A percentile compares a stretch with the other conserved stretches of the same genome.
Evolutionary conservation across 2,888 invertebrate species (phyloP).

Genomic region (Perizoma flavofasciatum): DNA sequence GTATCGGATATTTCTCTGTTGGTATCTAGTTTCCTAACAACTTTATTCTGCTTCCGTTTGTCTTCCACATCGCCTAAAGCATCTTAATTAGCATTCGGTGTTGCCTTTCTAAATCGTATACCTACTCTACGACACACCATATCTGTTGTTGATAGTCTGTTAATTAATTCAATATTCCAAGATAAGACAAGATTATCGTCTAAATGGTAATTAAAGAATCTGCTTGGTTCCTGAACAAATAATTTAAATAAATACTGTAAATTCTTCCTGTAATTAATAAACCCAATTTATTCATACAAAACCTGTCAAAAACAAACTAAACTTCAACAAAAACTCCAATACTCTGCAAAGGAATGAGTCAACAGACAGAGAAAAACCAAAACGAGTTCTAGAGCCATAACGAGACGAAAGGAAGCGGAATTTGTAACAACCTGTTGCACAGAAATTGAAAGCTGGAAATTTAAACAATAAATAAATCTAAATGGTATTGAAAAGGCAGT

Average conservation of each 20-base stretch:
- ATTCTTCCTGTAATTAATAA: neutral
- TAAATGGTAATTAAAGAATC: neutral
- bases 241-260: neutral
- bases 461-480: constrained; percentile 34
- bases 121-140: constrained; percentile 5
- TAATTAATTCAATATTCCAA: constrained; percentile 11
- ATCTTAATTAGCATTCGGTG: constrained; percentile 13
- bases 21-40: constrained; percentile 14
- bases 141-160: constrained; percentile 8
- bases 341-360: constrained; percentile 43
- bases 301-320: constrained; percentile 12
- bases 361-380: constrained; percentile 39
- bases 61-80: neutral
- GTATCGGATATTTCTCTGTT: neutral
- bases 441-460: constrained; percentile 46
- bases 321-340: constrained; percentile 21
- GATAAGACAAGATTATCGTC: constrained; percentile 15
- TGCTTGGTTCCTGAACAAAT: neutral
- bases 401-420: constrained; percentile 39
- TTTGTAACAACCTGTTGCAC: constrained; percentile 45
- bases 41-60: constrained; percentile 8
- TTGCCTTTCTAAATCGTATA: constrained; percentile 16
- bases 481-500: constrained; percentile 42
- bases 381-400: constrained; percentile 47
- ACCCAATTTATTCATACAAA: constrained; percentile 15